phyloP scores from a whole-genome alignment of 2,113 vertebrate species.

The Passer montanus region DNA sequence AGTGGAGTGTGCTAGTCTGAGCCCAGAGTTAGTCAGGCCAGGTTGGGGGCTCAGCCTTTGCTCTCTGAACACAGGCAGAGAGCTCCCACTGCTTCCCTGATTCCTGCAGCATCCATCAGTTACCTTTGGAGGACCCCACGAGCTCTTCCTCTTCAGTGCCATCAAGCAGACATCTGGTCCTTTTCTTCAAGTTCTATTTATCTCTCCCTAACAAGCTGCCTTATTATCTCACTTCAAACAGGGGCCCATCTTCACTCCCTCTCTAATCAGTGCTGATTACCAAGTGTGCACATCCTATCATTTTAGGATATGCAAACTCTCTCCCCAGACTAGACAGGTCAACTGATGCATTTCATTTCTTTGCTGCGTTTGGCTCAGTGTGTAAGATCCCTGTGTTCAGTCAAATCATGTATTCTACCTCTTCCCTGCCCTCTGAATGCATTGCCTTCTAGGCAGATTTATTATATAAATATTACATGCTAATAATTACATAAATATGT shows the following conservation, averaged over 20 bases:
- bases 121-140: not conserved
- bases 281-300: slow-evolving; percentile 18
- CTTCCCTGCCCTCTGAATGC: not conserved
- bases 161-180: slow-evolving; percentile 40
- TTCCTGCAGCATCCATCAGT: not conserved
- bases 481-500: slow-evolving; percentile 48
- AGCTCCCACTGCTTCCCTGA: not conserved
- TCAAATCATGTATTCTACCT: not conserved
- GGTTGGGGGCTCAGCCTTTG: not conserved
- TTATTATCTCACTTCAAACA: slow-evolving; percentile 56
- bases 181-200: slow-evolving; percentile 42
- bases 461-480: slow-evolving; percentile 37
- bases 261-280: slow-evolving; percentile 51
- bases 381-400: not conserved
- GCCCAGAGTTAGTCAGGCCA: not conserved
- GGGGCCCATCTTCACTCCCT: slow-evolving; percentile 32
- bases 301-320: slow-evolving; percentile 37
- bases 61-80: not conserved
- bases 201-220: slow-evolving; percentile 35
- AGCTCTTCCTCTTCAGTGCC: not conserved
- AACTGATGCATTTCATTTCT: not conserved
- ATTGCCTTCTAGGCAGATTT: slow-evolving; percentile 16
- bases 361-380: not conserved
- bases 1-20: not conserved
- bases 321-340: slow-evolving; percentile 28